Evolutionary conservation across 1,140 invertebrate genomes (phyloP).

Genomic region (Diuraphis noxia): DNA sequence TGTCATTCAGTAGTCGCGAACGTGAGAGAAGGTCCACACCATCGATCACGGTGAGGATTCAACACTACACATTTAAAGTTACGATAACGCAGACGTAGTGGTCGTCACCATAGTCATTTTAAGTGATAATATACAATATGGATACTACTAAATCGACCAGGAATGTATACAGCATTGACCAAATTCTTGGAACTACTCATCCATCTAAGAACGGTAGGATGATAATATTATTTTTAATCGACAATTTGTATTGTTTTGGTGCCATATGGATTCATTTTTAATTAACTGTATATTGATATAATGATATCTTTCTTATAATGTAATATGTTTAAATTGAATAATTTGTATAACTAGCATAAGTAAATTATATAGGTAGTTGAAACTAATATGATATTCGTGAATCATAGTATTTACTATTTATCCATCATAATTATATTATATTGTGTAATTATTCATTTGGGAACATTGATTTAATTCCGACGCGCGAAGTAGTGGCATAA

Average conservation of each 20-base stretch:
- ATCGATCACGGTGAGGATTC: background rate
- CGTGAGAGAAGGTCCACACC: background rate
- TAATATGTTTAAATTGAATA: background rate
- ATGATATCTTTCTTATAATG: too few relatives aligned
- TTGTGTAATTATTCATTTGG: background rate
- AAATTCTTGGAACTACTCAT: constrained; percentile 55
- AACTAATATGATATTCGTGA: background rate
- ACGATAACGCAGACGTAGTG: background rate
- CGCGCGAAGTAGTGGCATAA: too few relatives aligned
- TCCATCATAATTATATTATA: too few relatives aligned
- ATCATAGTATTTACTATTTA: background rate
- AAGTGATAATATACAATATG: constrained; percentile 3
- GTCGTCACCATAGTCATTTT: background rate
- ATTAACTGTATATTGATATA: background rate
- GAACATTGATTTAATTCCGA: background rate
- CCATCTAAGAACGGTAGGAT: constrained; percentile 47
- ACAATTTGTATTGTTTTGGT: background rate
- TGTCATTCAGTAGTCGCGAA: constrained; percentile 40
- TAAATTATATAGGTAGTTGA: background rate
- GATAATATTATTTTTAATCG: background rate
- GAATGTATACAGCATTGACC: constrained; percentile 56
- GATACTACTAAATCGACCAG: constrained; percentile 36
- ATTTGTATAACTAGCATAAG: background rate
- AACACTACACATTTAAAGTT: background rate
- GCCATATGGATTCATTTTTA: background rate